Base-by-base conservation (phyloP, 2,113 vertebrate genomes). In the Megaptera novaeangliae region DNA sequence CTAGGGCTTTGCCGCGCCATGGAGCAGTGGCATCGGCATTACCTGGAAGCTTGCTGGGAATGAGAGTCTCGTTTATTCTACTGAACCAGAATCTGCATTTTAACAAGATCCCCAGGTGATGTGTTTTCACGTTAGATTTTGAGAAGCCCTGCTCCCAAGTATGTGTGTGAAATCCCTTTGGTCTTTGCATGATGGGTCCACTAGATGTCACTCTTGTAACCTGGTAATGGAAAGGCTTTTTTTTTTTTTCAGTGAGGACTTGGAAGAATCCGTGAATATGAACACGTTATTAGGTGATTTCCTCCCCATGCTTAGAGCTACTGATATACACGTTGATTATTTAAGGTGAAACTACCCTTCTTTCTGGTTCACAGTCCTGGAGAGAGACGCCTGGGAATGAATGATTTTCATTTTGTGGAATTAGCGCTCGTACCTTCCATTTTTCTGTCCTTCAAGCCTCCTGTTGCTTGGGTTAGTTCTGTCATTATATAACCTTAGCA, bases 161-260 rank as follows among this genome's bases (percentile, higher is more conserved):
- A 27, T 61, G 31, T 3, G 8, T 71, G 61, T 82, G 39, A 91
- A 74, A 84, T 36, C 10, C 18, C 46, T 59, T 87, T 91, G 97
- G 98, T 96, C 96, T 97, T 99, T 96, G 83, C 75, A 80, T 34
- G 0, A 0, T 83, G 3, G 44, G 83, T 91, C 99, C 98, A 98
- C 99, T 98, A 98, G 99, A 98, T 99, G 99, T 99, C 99, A 98
- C 85, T 98, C 96, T 95, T 95, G 99, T 98, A 98, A 99, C 98
- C 98, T 98, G 55, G 78, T 98, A 98, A 93, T 63, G 87, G 90
- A 78, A 64, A 71, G 83, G 39, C 74, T 14, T 83, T 95, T 97
- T 89, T 69, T 44, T 59, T 8, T 59, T 25, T 18, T 5, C 29
- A 6, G 20, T 63, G 91, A 10, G 8, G 23, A 2, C 39, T 85